phyloP scores from a whole-genome alignment of 1,140 invertebrate species.

The Himalopsyche phryganea region DNA sequence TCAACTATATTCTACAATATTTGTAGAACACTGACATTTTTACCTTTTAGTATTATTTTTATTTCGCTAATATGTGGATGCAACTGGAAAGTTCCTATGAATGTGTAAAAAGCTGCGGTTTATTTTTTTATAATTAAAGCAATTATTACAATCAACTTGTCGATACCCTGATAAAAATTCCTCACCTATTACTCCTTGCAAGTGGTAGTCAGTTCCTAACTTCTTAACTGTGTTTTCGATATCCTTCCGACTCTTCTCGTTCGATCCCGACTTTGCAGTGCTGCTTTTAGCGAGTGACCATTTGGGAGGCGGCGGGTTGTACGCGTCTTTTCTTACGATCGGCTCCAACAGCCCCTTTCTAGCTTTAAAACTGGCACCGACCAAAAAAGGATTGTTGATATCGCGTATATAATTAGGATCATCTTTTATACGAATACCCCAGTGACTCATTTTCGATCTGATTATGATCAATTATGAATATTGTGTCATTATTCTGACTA shows the following conservation, averaged over 20 bases:
- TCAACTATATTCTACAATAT: no score
- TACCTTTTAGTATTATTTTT: no score
- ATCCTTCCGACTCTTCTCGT: neutral
- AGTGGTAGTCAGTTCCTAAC: conserved; percentile 19
- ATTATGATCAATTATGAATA: conserved; percentile 6
- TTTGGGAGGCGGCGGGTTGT: conserved; percentile 38
- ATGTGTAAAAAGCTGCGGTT: no score
- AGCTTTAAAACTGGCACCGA: conserved; percentile 38
- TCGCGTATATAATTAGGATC: conserved; percentile 32
- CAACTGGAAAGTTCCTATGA: no score
- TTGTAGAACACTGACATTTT: no score
- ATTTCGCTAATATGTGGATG: no score
- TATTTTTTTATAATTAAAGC: no score
- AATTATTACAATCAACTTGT: no score
- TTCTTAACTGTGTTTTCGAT: conserved; percentile 7
- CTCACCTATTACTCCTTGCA: conserved; percentile 32
- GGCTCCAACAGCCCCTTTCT: conserved; percentile 48
- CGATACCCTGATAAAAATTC: no score
- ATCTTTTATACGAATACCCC: conserved; percentile 28
- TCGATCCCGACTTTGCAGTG: conserved; percentile 1
- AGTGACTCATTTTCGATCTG: neutral
- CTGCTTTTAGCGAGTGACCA: conserved; percentile 48
- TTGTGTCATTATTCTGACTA: neutral
- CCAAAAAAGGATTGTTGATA: conserved; percentile 32
- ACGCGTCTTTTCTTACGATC: conserved; percentile 41